A percentile compares a stretch with the other conserved stretches of the same genome.
These are phyloP conservation scores for Drosophila heteroneura DNA, from an alignment of 2,888 invertebrate genomes.

Conservation along the genomic window DNA sequence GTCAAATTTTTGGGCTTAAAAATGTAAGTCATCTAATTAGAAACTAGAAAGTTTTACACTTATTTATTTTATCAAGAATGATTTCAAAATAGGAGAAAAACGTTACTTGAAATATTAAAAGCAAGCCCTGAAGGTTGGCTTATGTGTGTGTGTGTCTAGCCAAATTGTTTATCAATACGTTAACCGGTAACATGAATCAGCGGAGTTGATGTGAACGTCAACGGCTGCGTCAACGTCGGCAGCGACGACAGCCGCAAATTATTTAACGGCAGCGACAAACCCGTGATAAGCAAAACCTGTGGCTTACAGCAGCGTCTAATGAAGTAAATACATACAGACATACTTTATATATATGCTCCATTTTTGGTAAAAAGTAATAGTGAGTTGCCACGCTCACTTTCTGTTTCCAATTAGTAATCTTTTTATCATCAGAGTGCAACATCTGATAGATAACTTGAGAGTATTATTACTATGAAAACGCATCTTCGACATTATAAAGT, in stretches of 20 bases:
- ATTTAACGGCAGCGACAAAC: slow-evolving; percentile 59
- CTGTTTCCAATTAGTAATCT: background rate
- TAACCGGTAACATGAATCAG: slow-evolving; percentile 37
- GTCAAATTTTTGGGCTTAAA: background rate
- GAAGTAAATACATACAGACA: slow-evolving; percentile 21
- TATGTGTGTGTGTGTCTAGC: background rate
- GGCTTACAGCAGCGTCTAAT: slow-evolving; percentile 38
- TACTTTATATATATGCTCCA: background rate
- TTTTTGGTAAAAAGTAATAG: background rate
- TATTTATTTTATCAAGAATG: background rate
- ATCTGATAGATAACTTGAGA: background rate
- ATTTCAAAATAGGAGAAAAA: background rate
- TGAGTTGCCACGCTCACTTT: background rate
- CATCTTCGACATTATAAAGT: background rate
- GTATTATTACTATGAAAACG: background rate
- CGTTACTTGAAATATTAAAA: background rate
- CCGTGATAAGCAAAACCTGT: slow-evolving; percentile 60
- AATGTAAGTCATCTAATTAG: background rate
- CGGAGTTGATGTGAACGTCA: background rate
- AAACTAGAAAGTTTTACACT: background rate
- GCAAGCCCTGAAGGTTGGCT: background rate
- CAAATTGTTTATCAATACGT: slow-evolving; percentile 13
- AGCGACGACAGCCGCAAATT: slow-evolving; percentile 36
- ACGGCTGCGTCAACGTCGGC: slow-evolving; percentile 2
- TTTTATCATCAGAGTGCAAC: background rate